Base-by-base conservation (phyloP, 2,888 invertebrate species). In the Torymus tubicola region DNA sequence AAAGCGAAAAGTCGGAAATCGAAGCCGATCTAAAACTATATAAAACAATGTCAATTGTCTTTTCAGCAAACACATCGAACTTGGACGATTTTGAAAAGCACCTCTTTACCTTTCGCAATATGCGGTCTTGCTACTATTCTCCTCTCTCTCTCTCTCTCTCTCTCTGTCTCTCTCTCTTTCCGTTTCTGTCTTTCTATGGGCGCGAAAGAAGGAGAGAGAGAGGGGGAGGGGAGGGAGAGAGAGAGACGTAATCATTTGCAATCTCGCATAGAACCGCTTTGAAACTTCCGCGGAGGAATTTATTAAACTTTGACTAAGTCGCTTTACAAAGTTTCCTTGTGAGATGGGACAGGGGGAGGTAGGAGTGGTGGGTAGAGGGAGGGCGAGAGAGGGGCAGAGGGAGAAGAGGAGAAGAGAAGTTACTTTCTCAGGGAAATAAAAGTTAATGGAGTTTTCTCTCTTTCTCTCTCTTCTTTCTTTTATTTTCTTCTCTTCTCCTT, bases 261-360 rank as follows among this genome's bases (percentile, higher is more conserved):
- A 88, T 88, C 85, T 86, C 86, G 87, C 86, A 85, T 86, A 85
- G 87, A 87, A 88, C 87, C 86, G 86, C 87, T 87, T 86, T 85
- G 85, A 88, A 89, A 89, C 87, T 89, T 87, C 85, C 82, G 84
- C 87, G 86, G 86, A 87, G 89, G 89, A 90, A 89, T 89, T 89
- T 89, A 90, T 90, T 90, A 89, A 89, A 90, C 87, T 90, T 89
- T 85, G 87, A 87, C 87, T 87, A 89, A 90, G 89, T 90, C 88
- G 90, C 88, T 89, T 89, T 89, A 87, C 88, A 87, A 90, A 89
- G 89, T 89, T 90, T 89, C 85, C 83, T 80, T 82, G 83, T 75
- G 83, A 81, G 84, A 81, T 84, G 84, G 80, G 55, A 76, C 24
- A 55, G 16, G 55, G 13, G 77, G 81, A 53, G 69, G n/a, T 42